phyloP scores from a whole-genome alignment of 2,113 vertebrate species.

The Sminthopsis crassicaudata region DNA sequence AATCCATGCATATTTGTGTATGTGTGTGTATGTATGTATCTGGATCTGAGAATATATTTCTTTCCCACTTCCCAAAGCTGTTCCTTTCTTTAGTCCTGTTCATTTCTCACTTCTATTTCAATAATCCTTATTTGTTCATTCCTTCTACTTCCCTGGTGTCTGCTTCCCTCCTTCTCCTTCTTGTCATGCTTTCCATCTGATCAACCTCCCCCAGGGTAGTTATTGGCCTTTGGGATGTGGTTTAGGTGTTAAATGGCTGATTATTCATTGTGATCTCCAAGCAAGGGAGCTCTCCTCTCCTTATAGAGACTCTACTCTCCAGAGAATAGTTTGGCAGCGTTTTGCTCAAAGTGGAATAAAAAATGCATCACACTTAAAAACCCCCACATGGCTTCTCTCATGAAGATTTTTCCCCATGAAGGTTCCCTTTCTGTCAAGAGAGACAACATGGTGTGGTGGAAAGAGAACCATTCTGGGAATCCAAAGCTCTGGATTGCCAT shows the following conservation, averaged over 20 bases:
- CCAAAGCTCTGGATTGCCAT: background rate
- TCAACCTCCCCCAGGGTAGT: conserved; percentile 43
- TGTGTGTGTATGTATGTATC: background rate
- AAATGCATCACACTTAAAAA: conserved; percentile 66
- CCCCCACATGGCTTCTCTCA: conserved; percentile 62
- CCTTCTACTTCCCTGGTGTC: conserved; percentile 20
- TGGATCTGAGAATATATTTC: background rate
- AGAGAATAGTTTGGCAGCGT: conserved; percentile 69
- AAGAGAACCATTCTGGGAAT: background rate
- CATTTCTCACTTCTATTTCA: background rate
- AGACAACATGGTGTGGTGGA: background rate
- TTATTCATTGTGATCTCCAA: conserved; percentile 77
- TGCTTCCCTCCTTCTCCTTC: conserved; percentile 15
- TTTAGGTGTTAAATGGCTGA: conserved; percentile 74
- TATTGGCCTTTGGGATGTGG: conserved; percentile 62
- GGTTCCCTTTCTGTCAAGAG: conserved; percentile 68
- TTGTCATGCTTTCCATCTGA: conserved; percentile 61
- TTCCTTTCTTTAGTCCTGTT: background rate
- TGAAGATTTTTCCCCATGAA: conserved; percentile 52
- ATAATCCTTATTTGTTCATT: background rate
- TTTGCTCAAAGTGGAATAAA: conserved; percentile 71
- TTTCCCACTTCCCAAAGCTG: background rate
- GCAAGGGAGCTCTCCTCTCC: conserved; percentile 48
- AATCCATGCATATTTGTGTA: background rate
- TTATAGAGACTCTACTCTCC: conserved; percentile 58